A percentile compares a stretch with the other conserved stretches of the same genome.
Conservation (phyloP, 2,888 invertebrate species). For the Geotrupes spiniger region DNA sequence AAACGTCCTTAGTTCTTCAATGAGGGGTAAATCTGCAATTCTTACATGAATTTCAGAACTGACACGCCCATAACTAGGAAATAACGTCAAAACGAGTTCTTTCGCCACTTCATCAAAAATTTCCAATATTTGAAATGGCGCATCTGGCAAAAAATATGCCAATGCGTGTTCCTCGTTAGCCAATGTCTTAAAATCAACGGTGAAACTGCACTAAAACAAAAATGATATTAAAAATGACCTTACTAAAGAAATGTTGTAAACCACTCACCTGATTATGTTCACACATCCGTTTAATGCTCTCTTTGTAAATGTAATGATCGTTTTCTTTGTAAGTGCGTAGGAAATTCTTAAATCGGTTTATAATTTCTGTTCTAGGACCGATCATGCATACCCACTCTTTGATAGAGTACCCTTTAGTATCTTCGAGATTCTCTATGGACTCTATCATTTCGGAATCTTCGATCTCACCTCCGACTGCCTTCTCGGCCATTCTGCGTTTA, state of each 20-base stretch:
- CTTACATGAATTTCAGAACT: constrained; percentile 92
- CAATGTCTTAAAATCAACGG: constrained; percentile 89
- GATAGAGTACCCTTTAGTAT: constrained; percentile 91
- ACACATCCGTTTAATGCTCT: constrained; percentile 92
- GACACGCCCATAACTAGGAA: constrained; percentile 94
- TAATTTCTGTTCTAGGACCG: constrained; percentile 93
- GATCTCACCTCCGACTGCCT: constrained; percentile 76
- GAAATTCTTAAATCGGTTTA: constrained; percentile 90
- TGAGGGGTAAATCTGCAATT: constrained; percentile 90
- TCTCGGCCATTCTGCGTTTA: constrained; percentile 82
- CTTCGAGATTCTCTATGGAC: constrained; percentile 96
- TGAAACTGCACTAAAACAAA: constrained; percentile 69
- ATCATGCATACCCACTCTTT: constrained; percentile 97
- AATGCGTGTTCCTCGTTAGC: constrained; percentile 89
- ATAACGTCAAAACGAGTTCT: constrained; percentile 88
- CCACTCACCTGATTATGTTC: constrained; percentile 70
- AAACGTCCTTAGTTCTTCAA: constrained; percentile 93
- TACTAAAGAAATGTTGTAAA: too few relatives aligned
- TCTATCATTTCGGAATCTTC: constrained; percentile 70
- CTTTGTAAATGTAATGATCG: constrained; percentile 85
- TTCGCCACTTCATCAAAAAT: constrained; percentile 95
- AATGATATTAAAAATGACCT: not conserved
- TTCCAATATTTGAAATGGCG: constrained; percentile 94
- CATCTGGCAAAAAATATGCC: constrained; percentile 96
- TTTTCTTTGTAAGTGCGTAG: constrained; percentile 87